A percentile compares a stretch with the other conserved stretches of the same genome.
Conservation (phyloP, 2,797 vertebrate species). For the Diplodus puntazzo region DNA sequence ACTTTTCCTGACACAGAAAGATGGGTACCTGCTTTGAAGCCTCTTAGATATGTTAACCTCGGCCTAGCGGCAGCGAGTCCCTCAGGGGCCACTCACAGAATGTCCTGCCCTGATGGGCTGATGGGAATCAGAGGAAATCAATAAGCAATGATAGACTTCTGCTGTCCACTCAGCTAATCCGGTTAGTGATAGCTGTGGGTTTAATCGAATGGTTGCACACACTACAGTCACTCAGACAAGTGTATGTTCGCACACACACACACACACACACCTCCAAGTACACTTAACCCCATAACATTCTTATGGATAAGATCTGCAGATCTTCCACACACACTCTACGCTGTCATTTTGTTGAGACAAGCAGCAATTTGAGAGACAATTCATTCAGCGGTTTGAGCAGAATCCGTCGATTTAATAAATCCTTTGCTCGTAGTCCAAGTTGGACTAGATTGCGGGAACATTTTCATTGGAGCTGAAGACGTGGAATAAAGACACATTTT, state of each 20-base stretch:
- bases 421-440: slow-evolving; percentile 75
- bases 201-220: slow-evolving; percentile 84
- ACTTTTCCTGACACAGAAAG: slow-evolving; percentile 81
- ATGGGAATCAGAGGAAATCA: slow-evolving; percentile 86
- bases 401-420: slow-evolving; percentile 77
- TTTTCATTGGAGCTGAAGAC: slow-evolving; percentile 64
- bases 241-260: slow-evolving; percentile 27
- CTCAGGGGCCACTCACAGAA: slow-evolving; percentile 75
- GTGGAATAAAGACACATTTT: slow-evolving; percentile 77
- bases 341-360: slow-evolving; percentile 80
- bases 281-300: slow-evolving; percentile 78
- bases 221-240: slow-evolving; percentile 58
- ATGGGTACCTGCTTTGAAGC: slow-evolving; percentile 72
- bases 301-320: slow-evolving; percentile 80
- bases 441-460: slow-evolving; percentile 70
- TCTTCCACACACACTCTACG: slow-evolving; percentile 60
- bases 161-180: slow-evolving; percentile 85
- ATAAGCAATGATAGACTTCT: slow-evolving; percentile 88
- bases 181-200: slow-evolving; percentile 83
- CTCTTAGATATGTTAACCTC: slow-evolving; percentile 64
- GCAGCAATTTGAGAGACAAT: slow-evolving; percentile 76
- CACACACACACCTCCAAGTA: slow-evolving; percentile 61
- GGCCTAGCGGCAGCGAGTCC: slow-evolving; percentile 65
- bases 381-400: slow-evolving; percentile 55
- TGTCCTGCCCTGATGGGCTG: slow-evolving; percentile 80